Conservation (phyloP, 2,888 invertebrate species). For the Lasioglossum pauxillum region DNA sequence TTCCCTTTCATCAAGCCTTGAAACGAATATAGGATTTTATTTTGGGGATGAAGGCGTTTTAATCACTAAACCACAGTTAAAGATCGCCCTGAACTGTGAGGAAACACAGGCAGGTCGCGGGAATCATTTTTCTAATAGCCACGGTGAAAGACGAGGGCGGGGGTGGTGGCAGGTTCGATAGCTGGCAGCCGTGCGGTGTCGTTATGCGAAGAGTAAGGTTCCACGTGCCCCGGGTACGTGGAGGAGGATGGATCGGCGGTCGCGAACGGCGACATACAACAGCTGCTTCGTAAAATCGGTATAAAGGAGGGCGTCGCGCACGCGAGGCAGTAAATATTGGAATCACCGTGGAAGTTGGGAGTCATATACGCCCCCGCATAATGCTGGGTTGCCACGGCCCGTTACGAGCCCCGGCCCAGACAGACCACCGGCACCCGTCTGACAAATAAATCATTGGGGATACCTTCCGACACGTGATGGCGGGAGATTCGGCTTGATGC, state of each 20-base stretch:
- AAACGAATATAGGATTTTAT: no score
- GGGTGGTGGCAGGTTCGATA: background rate
- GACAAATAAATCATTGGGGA: slow-evolving; percentile 74
- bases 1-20: no score
- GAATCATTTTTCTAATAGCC: background rate
- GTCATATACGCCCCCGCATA: slow-evolving; percentile 72
- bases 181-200: background rate
- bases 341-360: slow-evolving; percentile 69
- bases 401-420: slow-evolving; percentile 56
- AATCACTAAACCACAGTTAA: no score
- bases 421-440: slow-evolving; percentile 43
- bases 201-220: background rate
- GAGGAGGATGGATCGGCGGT: slow-evolving; percentile 40
- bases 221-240: slow-evolving; percentile 20
- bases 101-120: background rate
- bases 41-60: no score
- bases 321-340: slow-evolving; percentile 73
- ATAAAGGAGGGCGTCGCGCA: slow-evolving; percentile 66
- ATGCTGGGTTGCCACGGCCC: slow-evolving; percentile 63
- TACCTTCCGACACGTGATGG: slow-evolving; percentile 69
- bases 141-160: background rate
- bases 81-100: background rate
- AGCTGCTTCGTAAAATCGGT: slow-evolving; percentile 69
- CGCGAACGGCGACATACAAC: slow-evolving; percentile 64
- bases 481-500: slow-evolving; percentile 60